Base-by-base conservation (phyloP, 2,888 invertebrate genomes). In the Sericinus montela region DNA sequence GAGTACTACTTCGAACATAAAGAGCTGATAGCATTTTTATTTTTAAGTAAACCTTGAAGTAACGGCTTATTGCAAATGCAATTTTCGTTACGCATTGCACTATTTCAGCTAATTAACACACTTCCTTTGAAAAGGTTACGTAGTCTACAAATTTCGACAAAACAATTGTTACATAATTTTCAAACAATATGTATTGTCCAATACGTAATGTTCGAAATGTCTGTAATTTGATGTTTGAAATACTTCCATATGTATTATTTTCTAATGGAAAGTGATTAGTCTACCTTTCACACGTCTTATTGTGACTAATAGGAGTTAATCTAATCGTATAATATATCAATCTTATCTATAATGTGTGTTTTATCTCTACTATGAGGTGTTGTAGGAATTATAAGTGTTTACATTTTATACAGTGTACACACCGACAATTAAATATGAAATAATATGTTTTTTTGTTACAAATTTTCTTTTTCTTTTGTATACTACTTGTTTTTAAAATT, bases 81-180 rank as follows among this genome's bases (percentile, higher is more conserved):
- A 75, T 63, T 69, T 65, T 62, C 62, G 63, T 61, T 29, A 19
- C 71, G 63, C 70, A 63, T 69, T 63, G 63, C 56, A 55, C 58
- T 65, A 59, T 32, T 43, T 48, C 36, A 30, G 56, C 60, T 68
- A 70, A 73, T 78, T 73, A 75, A 67, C 68, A 69, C 65, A 70
- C 68, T 76, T 76, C 72, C 72, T 69, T 63, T 63, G 69, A 66
- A 67, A 68, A 59, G 53, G 61, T 69, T 67, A 63, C 55, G 56
- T 58, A 48, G 23, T 30, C 11, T 40, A 28, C 30, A 29, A 16
- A 48, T 43, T 48, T 45, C 43, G 19, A 47, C 43, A 32, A 49
- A 46, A 43, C 35, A 49, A 32, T 39, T 30, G 14, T 48, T 48
- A 43, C 48, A 38, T 38, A 48, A 43, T 14, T n/a, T 10, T 38